Percentiles rank a stretch among this genome's conserved stretches.
Conservation (phyloP, 2,888 invertebrate genomes). For the Sthenelais limicola region DNA sequence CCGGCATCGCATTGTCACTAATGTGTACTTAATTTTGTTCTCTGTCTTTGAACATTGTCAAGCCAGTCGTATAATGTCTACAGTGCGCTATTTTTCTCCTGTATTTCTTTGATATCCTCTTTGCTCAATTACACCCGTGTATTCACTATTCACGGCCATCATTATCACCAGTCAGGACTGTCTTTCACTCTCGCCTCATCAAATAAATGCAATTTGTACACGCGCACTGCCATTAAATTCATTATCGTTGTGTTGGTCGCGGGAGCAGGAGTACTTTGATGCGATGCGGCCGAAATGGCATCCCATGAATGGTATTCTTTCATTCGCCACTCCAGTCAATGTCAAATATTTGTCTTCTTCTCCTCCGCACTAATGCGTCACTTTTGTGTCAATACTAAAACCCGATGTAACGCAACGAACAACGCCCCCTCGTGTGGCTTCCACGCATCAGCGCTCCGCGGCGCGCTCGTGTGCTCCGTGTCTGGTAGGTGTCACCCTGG, state of each 20-base stretch:
- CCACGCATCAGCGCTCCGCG: not conserved
- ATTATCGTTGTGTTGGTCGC: conserved; percentile 7
- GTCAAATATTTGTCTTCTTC: conserved; percentile 33
- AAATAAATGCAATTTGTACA: conserved; percentile 23
- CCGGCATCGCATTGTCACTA: conserved; percentile 1
- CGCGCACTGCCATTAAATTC: conserved; percentile 24
- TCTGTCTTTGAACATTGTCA: not conserved
- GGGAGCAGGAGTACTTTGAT: conserved; percentile 6
- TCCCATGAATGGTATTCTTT: conserved; percentile 28
- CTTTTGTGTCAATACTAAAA: conserved; percentile 34
- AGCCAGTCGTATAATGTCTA: conserved; percentile 23
- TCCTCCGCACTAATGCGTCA: conserved; percentile 21
- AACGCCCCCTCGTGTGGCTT: not conserved
- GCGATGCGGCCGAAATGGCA: conserved; percentile 9
- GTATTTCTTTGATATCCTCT: conserved; percentile 9
- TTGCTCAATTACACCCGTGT: conserved; percentile 23
- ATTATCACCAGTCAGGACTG: conserved; percentile 9
- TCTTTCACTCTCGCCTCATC: not conserved
- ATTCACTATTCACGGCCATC: conserved; percentile 5
- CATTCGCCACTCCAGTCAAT: conserved; percentile 11
- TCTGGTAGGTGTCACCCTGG: conserved; percentile 3
- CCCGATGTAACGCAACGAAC: conserved; percentile 19
- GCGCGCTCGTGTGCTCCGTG: not conserved
- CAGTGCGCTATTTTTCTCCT: conserved; percentile 6
- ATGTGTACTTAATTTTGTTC: conserved; percentile 11